Evolutionary conservation across 2,113 vertebrate genomes (phyloP).

Genomic region (Scomber scombrus): DNA sequence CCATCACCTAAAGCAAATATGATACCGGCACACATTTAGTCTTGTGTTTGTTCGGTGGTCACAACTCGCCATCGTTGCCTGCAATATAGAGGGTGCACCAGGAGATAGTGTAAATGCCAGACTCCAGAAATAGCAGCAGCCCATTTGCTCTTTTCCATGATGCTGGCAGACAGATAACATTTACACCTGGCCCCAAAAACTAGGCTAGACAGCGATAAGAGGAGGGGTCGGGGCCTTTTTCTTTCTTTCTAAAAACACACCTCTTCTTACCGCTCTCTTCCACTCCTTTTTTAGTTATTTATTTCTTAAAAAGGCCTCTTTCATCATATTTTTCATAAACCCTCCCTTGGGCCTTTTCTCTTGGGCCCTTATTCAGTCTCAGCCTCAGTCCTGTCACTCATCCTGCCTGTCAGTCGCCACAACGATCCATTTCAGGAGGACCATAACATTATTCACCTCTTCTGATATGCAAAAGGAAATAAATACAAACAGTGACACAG

Average conservation of each 20-base stretch:
- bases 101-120: constrained; percentile 74
- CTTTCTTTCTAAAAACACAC: not conserved
- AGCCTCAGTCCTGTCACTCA: not conserved
- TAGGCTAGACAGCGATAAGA: constrained; percentile 14
- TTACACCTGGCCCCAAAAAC: constrained; percentile 69
- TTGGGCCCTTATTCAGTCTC: not conserved
- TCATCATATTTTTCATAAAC: not conserved
- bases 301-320: not conserved
- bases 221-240: not conserved
- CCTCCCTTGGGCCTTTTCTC: not conserved
- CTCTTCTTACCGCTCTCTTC: not conserved
- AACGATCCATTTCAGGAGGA: not conserved
- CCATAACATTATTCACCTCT: not conserved
- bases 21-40: constrained; percentile 41
- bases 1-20: constrained; percentile 61
- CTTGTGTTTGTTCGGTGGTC: constrained; percentile 63
- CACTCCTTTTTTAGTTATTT: not conserved
- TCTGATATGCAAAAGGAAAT: not conserved
- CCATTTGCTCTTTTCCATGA: constrained; percentile 76
- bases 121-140: constrained; percentile 74
- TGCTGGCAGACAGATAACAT: constrained; percentile 74
- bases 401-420: not conserved
- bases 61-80: constrained; percentile 35
- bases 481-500: not conserved
- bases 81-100: constrained; percentile 53